phyloP scores from a whole-genome alignment of 1,140 invertebrate species.

The Drosophila paulistorum region DNA sequence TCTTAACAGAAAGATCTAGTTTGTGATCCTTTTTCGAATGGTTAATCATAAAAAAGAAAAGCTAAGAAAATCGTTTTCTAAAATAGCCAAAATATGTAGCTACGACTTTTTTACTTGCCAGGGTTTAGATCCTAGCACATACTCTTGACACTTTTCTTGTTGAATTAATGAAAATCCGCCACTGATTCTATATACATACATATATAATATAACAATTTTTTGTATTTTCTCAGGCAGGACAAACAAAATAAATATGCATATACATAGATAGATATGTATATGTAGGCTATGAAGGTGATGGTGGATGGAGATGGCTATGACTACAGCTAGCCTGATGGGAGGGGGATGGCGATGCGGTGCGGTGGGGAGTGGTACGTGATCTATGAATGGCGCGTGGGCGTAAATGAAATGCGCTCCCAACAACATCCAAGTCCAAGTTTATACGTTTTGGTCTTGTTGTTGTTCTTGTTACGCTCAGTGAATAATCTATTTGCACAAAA shows the following conservation, averaged over 20 bases:
- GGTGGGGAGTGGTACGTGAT: constrained; percentile 10
- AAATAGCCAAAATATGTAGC: too few species aligned
- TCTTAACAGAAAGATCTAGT: too few species aligned
- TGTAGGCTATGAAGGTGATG: constrained; percentile 4
- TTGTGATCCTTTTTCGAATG: too few species aligned
- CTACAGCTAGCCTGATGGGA: neutral
- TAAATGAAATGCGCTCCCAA: constrained; percentile 46
- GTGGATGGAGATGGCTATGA: neutral
- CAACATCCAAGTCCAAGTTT: constrained; percentile 76
- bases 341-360: neutral
- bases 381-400: constrained; percentile 62
- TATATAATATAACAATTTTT: constrained; percentile 39
- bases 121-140: too few species aligned
- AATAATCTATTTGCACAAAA: constrained; percentile 75
- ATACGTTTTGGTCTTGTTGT: constrained; percentile 47
- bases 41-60: too few species aligned
- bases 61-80: too few species aligned
- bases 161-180: neutral
- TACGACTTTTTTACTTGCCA: too few species aligned
- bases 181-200: neutral
- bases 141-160: neutral
- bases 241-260: constrained; percentile 63
- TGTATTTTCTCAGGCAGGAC: constrained; percentile 52
- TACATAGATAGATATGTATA: constrained; percentile 19
- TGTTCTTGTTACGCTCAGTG: constrained; percentile 57